Evolutionary conservation across 2,113 vertebrate species (phyloP), one percentile per base, ranked within the genome.

Genomic region (Gallinago undulata): DNA sequence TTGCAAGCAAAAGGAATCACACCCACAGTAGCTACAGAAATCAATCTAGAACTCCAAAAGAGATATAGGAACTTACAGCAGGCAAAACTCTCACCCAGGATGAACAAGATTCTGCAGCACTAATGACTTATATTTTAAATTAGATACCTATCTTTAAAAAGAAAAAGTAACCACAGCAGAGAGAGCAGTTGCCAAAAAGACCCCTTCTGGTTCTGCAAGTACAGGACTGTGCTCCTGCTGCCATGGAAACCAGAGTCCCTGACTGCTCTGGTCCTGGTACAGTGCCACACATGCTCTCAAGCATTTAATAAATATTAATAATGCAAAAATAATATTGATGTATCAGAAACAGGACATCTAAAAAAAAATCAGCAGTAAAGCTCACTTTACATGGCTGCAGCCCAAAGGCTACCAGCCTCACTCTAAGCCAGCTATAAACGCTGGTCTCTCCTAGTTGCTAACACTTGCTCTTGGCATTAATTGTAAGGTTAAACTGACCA

Each of bases 221-320:
- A 70, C 79, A 94, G 96, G 93, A 95, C 96, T 93, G 79, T 84
- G 83, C 82, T 94, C 88, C 69, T 80, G 96, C 96, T 96, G 75
- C 93, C 90, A 97, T 95, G 94, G 96, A 97, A 96, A 97, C 93
- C 0, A 25, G 23, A 94, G 89, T 89, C 75, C 92, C 82, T 79
- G 76, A n/a, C 72, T 88, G 90, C 93, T 94, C 90, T 2, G 27
- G 82, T 51, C 88, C 96, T 95, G 95, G 92, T 95, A 83, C 35
- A 27, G 60, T 78, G 92, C 92, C 96, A 95, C 95, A 95, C 92
- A 93, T 92, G 69, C 95, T 96, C 94, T 64, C 66, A 78, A 89
- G 80, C 77, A 62, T 82, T 89, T 94, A 95, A 96, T 84, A 94
- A 96, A 89, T 93, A 96, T 59, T 96, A 96, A 93, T 90, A 95